Evolutionary conservation across 1,140 invertebrate species (phyloP), one percentile per base, ranked within the genome.

Genomic region (Venturia canescens): DNA sequence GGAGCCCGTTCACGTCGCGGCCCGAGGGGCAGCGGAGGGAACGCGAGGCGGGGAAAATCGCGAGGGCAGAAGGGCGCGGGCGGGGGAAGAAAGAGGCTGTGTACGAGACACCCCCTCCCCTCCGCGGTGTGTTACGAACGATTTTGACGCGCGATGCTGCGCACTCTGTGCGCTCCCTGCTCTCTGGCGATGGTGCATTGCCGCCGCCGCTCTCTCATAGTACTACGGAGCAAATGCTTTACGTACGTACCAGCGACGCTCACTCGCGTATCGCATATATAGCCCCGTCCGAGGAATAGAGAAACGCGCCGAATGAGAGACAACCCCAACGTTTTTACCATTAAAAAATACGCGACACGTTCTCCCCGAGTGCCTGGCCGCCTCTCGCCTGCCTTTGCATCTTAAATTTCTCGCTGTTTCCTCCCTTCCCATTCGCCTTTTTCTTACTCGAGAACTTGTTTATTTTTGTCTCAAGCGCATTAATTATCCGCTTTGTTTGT

Each of bases 31-130:
- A 78, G 76, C 75, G 79, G 79, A 78, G 81, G 66, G 80, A 75
- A 70, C 82, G 81, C 75, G 78, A 72, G 76, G 72, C 80, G 60
- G 81, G 74, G 72, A 82, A 80, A 72, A 75, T 63, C 7, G 57
- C 57, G 21, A 63, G 16, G 16, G 15, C 11, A 44, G 57, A 77
- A 75, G 16, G 69, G 1, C 16, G 67, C n/a, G 70, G 31, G 63
- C 66, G 71, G 66, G 80, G 79, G 77, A 48, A 72, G 79, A 72
- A 80, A 70, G 74, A 57, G 75, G 78, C 53, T 81, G 75, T 57
- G 60, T 76, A 76, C 74, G 27, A 80, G 84, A 79, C 84, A 79
- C 78, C 82, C 67, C 67, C 34, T 38, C 69, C 38, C 11, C 13
- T 63, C 60, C 21, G 27, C 60, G 53, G 53, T n/a, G 16, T 63